Evolutionary conservation across 2,113 vertebrate species (phyloP), one percentile per base, ranked within the genome.

Genomic region (Diglossa brunneiventris): DNA sequence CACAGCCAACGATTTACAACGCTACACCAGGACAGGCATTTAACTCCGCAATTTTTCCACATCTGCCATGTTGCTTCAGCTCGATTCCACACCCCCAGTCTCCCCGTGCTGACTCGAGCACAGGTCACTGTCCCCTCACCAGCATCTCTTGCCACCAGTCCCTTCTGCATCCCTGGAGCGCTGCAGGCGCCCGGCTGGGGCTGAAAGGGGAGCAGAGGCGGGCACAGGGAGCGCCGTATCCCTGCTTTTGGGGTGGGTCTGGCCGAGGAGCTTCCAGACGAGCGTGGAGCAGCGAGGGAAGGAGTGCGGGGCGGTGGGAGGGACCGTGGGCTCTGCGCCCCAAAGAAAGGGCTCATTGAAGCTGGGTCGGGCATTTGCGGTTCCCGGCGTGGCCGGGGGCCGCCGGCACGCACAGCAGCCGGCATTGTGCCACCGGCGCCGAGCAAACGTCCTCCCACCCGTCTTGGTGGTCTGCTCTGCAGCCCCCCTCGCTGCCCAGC

Each of bases 301-400:
- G 91, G 63, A 73, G 35, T 14, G 2, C 2, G 5, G 75, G 56
- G 56, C 7, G 1, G 74, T 81, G 89, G 83, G 92, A 94, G 77
- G 73, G 49, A 93, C 76, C 9, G 8, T 1, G 13, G 76, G 37
- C 58, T 92, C 76, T 12, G 50, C 1, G 1, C 41, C 82, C 82
- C 79, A 16, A 72, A 91, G 95, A 95, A 94, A 90, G 90, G 84
- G 53, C 55, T 94, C 86, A 88, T 79, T 94, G 87, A 95, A 26
- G 61, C 44, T 44, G 15, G 61, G 72, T 41, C 1, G 9, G 69
- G 78, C 62, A 28, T 33, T 74, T 90, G 74, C 4, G 55, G 88
- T 85, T 96, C 75, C 69, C 61, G 16, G 76, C 6, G 1, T 5
- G 17, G 81, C 84, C 4, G 5, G 26, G 62, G 74, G 66, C 30